Conservation (phyloP, 2,888 invertebrate species). For the Cheilosia urbana region DNA sequence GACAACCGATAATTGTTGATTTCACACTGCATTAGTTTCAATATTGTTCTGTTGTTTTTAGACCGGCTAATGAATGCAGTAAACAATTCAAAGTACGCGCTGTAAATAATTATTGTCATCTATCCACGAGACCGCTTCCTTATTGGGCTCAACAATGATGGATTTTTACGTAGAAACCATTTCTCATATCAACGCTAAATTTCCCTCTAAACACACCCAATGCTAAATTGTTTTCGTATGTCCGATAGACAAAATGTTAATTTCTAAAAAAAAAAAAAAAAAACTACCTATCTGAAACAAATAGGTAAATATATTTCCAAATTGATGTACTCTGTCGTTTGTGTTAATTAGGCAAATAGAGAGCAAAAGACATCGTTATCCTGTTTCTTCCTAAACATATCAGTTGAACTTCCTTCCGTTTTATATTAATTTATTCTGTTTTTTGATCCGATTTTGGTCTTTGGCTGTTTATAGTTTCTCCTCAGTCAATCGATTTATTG, state of each 20-base stretch:
- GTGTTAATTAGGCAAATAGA: constrained; percentile 65
- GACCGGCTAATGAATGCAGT: too few species aligned
- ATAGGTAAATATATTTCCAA: background rate
- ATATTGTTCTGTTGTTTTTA: too few species aligned
- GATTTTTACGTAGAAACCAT: background rate
- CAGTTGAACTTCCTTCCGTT: constrained; percentile 24
- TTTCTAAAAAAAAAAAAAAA: constrained; percentile 6
- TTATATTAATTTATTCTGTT: constrained; percentile 2
- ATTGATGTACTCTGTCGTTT: constrained; percentile 73
- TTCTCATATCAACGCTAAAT: background rate
- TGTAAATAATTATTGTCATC: too few species aligned
- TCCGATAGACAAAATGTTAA: constrained; percentile 57
- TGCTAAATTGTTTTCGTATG: constrained; percentile 45
- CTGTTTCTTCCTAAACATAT: constrained; percentile 45
- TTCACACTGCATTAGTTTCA: too few species aligned
- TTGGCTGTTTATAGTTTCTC: constrained; percentile 36
- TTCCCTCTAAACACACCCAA: background rate
- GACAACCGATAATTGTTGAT: too few species aligned
- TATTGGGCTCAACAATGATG: too few species aligned
- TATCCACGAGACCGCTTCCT: too few species aligned
- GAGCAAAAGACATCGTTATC: constrained; percentile 70
- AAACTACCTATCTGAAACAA: background rate
- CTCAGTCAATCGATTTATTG: constrained; percentile 14
- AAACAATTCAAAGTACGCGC: too few species aligned
- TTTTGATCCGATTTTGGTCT: constrained; percentile 9